Conservation (phyloP, 2,113 vertebrate species). For the Pachycephala philippinensis region DNA sequence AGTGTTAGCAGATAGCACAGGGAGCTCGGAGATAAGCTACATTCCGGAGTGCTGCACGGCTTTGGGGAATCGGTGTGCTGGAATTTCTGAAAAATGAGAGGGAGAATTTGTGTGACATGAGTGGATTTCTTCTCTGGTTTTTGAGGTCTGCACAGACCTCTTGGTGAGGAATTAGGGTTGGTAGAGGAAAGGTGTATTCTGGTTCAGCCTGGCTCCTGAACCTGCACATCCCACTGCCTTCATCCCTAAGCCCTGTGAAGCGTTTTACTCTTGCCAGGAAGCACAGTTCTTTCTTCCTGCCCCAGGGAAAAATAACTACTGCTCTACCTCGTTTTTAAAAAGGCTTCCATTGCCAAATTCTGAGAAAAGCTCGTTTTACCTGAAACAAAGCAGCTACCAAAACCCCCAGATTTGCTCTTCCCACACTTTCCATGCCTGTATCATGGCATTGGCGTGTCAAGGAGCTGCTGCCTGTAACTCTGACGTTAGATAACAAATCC, state of each 20-base stretch:
- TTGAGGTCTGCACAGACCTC: no score
- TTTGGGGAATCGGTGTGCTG: not conserved
- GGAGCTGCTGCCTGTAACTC: not conserved
- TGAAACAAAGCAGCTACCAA: not conserved
- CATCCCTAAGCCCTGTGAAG: not conserved
- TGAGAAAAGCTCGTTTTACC: not conserved
- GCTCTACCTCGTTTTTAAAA: not conserved
- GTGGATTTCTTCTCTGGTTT: not conserved
- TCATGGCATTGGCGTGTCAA: not conserved
- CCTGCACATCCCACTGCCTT: not conserved
- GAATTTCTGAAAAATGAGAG: not conserved
- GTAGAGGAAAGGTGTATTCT: not conserved
- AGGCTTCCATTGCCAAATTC: not conserved
- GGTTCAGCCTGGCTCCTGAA: not conserved
- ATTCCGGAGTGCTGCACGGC: not conserved
- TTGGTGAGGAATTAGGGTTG: fast-evolving
- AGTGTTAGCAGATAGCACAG: not conserved
- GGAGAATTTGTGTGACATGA: fast-evolving
- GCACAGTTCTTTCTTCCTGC: not conserved
- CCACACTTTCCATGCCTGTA: not conserved
- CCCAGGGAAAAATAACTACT: not conserved
- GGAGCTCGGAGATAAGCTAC: fast-evolving
- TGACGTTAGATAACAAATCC: not conserved
- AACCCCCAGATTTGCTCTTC: not conserved
- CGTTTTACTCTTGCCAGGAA: not conserved